These are phyloP conservation scores for Melieria picta DNA, from an alignment of 2,888 invertebrate genomes.

Conservation along the genomic window DNA sequence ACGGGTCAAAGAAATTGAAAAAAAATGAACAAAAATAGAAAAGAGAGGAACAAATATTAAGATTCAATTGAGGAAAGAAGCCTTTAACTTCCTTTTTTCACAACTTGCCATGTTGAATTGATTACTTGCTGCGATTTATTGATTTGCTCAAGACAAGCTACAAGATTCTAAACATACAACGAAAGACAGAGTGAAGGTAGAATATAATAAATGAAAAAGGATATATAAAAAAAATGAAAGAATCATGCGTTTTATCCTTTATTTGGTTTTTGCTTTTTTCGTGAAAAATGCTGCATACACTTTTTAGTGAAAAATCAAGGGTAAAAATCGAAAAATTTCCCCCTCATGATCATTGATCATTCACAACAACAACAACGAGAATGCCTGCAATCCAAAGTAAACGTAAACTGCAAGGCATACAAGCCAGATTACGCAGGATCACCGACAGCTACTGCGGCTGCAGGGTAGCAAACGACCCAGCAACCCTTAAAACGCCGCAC, in stretches of 20 bases:
- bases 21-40: conserved; percentile 14
- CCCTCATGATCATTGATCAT: neutral
- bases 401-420: conserved; percentile 9
- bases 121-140: conserved; percentile 56
- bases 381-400: neutral
- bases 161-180: neutral
- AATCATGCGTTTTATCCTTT: neutral
- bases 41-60: neutral
- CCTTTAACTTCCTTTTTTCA: conserved; percentile 48
- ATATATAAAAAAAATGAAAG: neutral
- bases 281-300: conserved; percentile 8
- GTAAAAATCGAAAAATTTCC: conserved; percentile 30
- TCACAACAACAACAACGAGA: neutral
- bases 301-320: conserved; percentile 33
- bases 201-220: conserved; percentile 1
- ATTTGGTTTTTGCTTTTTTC: conserved; percentile 11
- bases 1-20: conserved; percentile 27
- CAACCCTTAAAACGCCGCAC: too few species aligned
- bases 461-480: neutral
- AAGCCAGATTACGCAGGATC: conserved; percentile 46
- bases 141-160: conserved; percentile 40
- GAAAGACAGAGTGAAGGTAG: too few species aligned
- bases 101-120: conserved; percentile 45
- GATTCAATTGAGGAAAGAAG: conserved; percentile 33
- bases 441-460: conserved; percentile 41